A percentile compares a stretch with the other conserved stretches of the same genome.
phyloP scores from a whole-genome alignment of 2,888 invertebrate genomes.

The Plagiodera versicolora region DNA sequence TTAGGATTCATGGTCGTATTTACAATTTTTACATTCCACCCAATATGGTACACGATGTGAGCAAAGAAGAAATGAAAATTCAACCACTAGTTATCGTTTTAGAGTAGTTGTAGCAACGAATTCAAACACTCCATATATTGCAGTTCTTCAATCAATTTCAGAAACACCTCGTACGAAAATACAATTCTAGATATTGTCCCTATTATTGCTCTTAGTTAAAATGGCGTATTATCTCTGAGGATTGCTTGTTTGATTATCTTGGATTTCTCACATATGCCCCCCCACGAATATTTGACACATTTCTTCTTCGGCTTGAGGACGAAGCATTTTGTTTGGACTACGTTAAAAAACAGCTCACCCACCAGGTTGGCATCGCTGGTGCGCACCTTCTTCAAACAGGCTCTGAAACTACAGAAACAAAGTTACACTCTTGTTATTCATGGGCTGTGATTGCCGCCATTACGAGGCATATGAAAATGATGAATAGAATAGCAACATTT shows the following conservation, averaged over 20 bases:
- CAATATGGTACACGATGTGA: no score
- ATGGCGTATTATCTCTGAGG: slow-evolving; percentile 73
- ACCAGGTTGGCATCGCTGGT: slow-evolving; percentile 87
- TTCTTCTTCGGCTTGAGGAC: slow-evolving; percentile 75
- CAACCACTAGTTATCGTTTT: no score
- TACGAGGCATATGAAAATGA: no score
- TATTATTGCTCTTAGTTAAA: slow-evolving; percentile 50
- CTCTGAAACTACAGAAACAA: slow-evolving; percentile 76
- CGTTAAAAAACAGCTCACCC: slow-evolving; percentile 91
- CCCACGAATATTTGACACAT: slow-evolving; percentile 78
- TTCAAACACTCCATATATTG: no score
- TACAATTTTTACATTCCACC: no score
- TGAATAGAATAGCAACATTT: no score
- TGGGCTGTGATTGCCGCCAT: no score
- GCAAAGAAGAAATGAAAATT: no score
- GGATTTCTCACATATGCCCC: slow-evolving; percentile 76
- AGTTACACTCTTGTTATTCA: no score
- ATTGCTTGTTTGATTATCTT: slow-evolving; percentile 71
- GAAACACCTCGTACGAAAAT: slow-evolving; percentile 5
- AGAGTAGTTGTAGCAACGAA: no score
- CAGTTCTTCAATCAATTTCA: neutral
- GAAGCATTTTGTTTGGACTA: slow-evolving; percentile 94
- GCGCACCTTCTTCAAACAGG: slow-evolving; percentile 86
- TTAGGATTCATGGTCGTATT: no score
- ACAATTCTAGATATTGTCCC: slow-evolving; percentile 8